Evolutionary conservation across 2,113 vertebrate species (phyloP), one percentile per base, ranked within the genome.

Genomic region (Anas platyrhynchos): DNA sequence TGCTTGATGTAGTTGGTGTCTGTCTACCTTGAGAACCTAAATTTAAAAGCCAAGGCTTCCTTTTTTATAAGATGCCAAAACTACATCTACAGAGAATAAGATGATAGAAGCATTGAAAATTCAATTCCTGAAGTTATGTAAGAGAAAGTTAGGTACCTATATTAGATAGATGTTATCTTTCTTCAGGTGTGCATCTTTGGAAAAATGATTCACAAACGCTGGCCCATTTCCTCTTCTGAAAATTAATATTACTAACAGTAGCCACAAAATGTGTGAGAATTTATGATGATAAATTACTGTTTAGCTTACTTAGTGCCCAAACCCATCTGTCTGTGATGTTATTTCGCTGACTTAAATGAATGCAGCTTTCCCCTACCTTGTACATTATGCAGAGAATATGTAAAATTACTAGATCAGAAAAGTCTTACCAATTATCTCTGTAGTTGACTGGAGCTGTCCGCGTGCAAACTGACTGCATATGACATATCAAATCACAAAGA

Each of bases 381-480:
- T 1, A 3, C 3, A 8, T 4, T 12, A 27, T 43, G 61, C 54
- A 27, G 20, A 48, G 14, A 18, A 17, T 1, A 4, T 62, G 41
- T 10, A 59, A 16, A 65, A 72, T 27, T 21, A 4, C 7, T 18
- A 10, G 17, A 46, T 16, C 12, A 17, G 44, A 81, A 68, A 12
- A 11, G 18, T 55, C 31, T 32, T 43, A 13, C 16, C 36, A 29
- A 2, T 21, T n/a, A 18, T 13, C 83, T 13, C 58, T 34, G 1
- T 10, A 56, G 15, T 3, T 50, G 41, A 14, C 11, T 36, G 36
- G 34, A 78, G 32, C 38, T 67, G 65, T 25, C 21, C 5, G 1
- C 1, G 1, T 41, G 48, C 65, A 32, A n/a, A 41, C 68, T 78
- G 32, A 16, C 32, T 46, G 67, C 27, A 13, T 4, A 9, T 27